Conservation (phyloP, 2,113 vertebrate genomes). For the Peromyscus californicus region DNA sequence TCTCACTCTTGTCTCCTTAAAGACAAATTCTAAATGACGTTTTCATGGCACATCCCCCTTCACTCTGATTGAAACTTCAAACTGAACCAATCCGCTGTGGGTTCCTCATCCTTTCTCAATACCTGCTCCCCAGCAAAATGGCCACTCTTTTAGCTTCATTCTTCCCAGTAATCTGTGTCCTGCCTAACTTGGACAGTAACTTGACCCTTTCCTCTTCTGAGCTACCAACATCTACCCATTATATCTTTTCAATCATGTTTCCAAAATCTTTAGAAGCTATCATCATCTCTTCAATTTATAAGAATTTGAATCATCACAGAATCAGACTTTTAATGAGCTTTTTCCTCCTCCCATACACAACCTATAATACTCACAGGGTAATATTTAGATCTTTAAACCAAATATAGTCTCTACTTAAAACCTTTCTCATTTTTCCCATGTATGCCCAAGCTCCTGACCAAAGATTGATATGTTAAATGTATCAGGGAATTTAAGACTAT, state of each 20-base stretch:
- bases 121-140: background rate
- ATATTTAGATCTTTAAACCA: background rate
- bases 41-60: background rate
- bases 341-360: background rate
- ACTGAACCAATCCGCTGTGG: background rate
- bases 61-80: background rate
- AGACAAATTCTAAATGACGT: background rate
- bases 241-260: background rate
- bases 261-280: background rate
- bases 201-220: background rate
- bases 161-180: background rate
- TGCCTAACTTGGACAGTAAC: background rate
- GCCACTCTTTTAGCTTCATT: background rate
- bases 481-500: background rate
- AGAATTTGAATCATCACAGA: background rate
- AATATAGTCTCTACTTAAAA: background rate
- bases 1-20: background rate
- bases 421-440: background rate
- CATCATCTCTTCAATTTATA: background rate
- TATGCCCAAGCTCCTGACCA: background rate
- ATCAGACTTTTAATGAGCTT: background rate
- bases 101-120: background rate
- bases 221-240: background rate
- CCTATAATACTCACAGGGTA: background rate
- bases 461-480: background rate